Base-by-base conservation (phyloP, 2,797 vertebrate species). In the Labeo calbasu region DNA sequence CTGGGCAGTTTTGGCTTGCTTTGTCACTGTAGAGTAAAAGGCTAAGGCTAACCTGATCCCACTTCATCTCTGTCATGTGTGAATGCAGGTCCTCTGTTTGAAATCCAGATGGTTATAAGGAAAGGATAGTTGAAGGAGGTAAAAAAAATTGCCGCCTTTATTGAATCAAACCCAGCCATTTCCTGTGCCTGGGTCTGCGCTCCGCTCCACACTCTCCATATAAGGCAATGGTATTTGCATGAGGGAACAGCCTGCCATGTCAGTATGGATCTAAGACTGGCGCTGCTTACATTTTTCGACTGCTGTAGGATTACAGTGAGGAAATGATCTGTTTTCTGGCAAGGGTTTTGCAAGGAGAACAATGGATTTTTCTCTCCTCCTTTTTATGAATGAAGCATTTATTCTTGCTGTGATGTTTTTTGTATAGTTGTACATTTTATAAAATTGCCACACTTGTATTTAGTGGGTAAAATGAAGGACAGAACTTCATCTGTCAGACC, bases 191-290 rank as follows among this genome's bases (percentile, higher is more conserved):
- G 2, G 61, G 91, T 89, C 92, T 90, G 90, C 14, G 89, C 91
- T 91, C 89, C 81, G 90, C 92, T 92, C 91, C 88, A 90, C 84
- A 77, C 89, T 93, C 90, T 90, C 95, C 95, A 95, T 96, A 94
- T 96, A 96, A 94, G 95, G 95, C 87, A 81, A 95, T 94, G 95
- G 95, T 96, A 96, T 96, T 96, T 96, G 86, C 88, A 93, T 94
- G 92, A 84, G 92, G 88, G 89, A 90, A 92, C 92, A 82, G 91
- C 92, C 83, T 92, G 84, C 76, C n/a, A 17, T 70, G 83, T 92
- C 90, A 92, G 92, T 94, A 90, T 91, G 91, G 93, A 93, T 91
- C 86, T 84, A 53, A 85, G 77, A 61, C 77, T 75, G 89, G 91
- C 91, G 89, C 82, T 95, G 92, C 92, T 95, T 87, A 91, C 92